A percentile compares a stretch with the other conserved stretches of the same genome.
Evolutionary conservation across 2,888 invertebrate genomes (phyloP).

Genomic region (Timandra comae): DNA sequence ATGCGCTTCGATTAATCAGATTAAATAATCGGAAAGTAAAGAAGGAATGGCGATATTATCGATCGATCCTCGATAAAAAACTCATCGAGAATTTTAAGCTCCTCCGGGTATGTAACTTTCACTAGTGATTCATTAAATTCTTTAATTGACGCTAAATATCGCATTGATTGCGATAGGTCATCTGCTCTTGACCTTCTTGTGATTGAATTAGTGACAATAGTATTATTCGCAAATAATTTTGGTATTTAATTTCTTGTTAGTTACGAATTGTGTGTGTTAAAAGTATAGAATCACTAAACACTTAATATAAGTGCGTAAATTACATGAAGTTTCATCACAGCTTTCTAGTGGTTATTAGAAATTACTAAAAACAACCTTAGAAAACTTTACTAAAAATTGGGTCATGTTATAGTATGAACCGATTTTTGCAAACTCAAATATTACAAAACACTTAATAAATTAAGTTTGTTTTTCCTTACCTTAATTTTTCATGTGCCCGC

Average conservation of each 20-base stretch:
- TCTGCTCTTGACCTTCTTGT: conserved; percentile 51
- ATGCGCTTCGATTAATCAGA: conserved; percentile 28
- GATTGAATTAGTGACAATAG: conserved; percentile 51
- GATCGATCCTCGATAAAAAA: conserved; percentile 22
- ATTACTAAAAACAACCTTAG: too few relatives aligned
- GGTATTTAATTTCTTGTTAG: neutral
- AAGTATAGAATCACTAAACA: too few relatives aligned
- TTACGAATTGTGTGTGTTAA: too few relatives aligned
- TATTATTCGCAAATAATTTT: conserved; percentile 23
- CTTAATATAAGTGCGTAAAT: conserved; percentile 2
- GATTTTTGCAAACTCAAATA: too few relatives aligned
- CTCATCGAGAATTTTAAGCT: conserved; percentile 36
- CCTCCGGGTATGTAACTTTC: conserved; percentile 59
- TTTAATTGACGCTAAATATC: conserved; percentile 63
- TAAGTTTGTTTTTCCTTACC: too few relatives aligned
- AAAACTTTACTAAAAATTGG: too few relatives aligned
- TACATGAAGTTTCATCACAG: conserved; percentile 5
- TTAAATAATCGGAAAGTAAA: conserved; percentile 10
- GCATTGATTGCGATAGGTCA: conserved; percentile 45
- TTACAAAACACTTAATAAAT: too few relatives aligned
- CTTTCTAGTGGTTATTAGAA: conserved; percentile 11
- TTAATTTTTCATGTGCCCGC: too few relatives aligned
- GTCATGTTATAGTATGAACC: too few relatives aligned
- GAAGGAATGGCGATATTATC: conserved; percentile 11
- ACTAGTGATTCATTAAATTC: conserved; percentile 61